Evolutionary conservation across 2,888 invertebrate species (phyloP), one percentile per base, ranked within the genome.

Genomic region (Erannis defoliaria): DNA sequence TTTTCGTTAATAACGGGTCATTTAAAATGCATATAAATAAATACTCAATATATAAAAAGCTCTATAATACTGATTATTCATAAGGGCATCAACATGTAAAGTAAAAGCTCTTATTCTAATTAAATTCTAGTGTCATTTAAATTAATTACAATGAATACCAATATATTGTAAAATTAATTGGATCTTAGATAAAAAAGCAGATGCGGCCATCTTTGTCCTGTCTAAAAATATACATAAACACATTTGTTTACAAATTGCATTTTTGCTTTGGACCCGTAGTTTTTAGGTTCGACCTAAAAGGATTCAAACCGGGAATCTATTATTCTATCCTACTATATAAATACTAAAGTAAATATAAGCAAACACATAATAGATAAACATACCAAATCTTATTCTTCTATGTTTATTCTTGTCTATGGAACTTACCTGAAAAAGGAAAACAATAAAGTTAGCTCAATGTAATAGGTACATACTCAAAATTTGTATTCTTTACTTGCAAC

Each of bases 131-230:
- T 19, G 12, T 19, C n/a, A 5, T 19, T n/a, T 19, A 74, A 80
- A 82, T 77, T 68, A 69, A 58, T 68, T 63, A 75, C 79, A 85
- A 85, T 84, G 82, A 85, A 84, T 84, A 82, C 75, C 77, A 74
- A 83, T 84, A 85, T 82, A 79, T 81, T 85, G 85, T 87, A 77
- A 84, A 83, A 87, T 85, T 88, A 89, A 88, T 88, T 88, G 85
- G 84, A 64, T 55, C 55, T 62, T 66, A 78, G 86, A 87, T 88
- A 88, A 85, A 81, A 89, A 37, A 26, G 48, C 57, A 50, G 55
- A 49, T 9, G 55, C 67, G 77, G 77, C 77, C 66, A 74, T 78
- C 80, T 83, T 81, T 80, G 77, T 78, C 63, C 62, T 63, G 21
- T 63, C 56, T 67, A 66, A 35, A 59, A 51, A 38, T 59, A 53